Conservation (phyloP, 2,888 invertebrate genomes). For the Stictocephala bisonia region DNA sequence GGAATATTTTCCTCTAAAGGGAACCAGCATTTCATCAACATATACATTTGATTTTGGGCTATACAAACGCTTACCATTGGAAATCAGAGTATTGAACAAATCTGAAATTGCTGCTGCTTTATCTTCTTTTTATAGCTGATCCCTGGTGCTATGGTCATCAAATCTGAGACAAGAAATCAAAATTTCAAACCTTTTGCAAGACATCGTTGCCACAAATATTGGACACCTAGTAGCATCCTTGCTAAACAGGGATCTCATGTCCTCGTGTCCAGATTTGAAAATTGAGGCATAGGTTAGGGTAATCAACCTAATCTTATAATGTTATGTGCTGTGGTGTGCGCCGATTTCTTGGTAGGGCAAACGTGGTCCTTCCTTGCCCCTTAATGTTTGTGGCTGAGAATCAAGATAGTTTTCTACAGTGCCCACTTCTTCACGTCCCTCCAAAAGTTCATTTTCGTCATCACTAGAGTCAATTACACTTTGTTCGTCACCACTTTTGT, state of each 20-base stretch:
- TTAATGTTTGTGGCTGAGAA: neutral
- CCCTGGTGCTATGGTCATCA: slow-evolving; percentile 15
- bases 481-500: neutral
- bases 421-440: neutral
- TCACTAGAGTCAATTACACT: neutral
- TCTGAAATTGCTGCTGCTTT: slow-evolving; percentile 34
- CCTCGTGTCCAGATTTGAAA: too few species aligned
- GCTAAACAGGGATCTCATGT: too few species aligned
- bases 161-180: slow-evolving; percentile 17
- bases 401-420: neutral
- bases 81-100: slow-evolving; percentile 8
- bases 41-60: neutral
- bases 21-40: slow-evolving; percentile 30
- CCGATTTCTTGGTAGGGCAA: too few species aligned
- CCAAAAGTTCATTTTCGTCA: neutral
- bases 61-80: neutral
- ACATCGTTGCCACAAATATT: slow-evolving; percentile 22
- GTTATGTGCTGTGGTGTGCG: neutral
- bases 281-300: too few species aligned
- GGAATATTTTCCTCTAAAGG: neutral
- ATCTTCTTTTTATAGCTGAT: slow-evolving; percentile 3
- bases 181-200: neutral
- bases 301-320: neutral
- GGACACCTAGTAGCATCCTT: neutral
- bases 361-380: too few species aligned